phyloP scores from a whole-genome alignment of 2,113 vertebrate species.

The Aphyosemion australe region DNA sequence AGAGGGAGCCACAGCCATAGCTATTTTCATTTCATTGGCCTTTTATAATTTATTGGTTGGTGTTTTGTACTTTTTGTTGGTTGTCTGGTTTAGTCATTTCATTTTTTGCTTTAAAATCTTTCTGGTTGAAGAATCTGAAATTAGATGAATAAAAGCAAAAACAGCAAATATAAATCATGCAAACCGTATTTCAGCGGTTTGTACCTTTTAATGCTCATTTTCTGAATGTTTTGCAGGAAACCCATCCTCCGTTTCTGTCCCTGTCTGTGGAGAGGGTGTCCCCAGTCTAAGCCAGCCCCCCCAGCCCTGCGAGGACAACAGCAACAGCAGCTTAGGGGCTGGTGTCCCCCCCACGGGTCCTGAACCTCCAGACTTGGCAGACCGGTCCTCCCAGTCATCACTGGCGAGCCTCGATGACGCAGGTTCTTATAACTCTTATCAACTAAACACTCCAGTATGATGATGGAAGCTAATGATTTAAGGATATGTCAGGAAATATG shows the following conservation, averaged over 20 bases:
- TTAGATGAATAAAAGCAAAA: neutral
- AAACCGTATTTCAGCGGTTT: neutral
- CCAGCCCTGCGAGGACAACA: constrained; percentile 83
- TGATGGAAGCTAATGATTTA: neutral
- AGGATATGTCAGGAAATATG: too few species aligned
- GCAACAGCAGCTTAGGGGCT: constrained; percentile 64
- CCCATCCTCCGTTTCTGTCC: constrained; percentile 46
- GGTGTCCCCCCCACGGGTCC: constrained; percentile 73
- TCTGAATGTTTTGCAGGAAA: constrained; percentile 39
- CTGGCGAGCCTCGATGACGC: constrained; percentile 85
- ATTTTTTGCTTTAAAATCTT: neutral
- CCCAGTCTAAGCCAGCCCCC: constrained; percentile 81
- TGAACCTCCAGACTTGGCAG: constrained; percentile 87
- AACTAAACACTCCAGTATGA: neutral
- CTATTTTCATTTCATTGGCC: neutral
- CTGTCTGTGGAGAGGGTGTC: constrained; percentile 73
- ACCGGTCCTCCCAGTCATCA: constrained; percentile 87
- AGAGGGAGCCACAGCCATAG: constrained; percentile 60
- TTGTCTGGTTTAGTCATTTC: neutral
- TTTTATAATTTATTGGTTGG: neutral
- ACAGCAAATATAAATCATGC: neutral
- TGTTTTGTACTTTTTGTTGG: neutral
- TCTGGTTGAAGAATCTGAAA: neutral
- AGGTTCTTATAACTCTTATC: constrained; percentile 70
- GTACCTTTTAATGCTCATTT: neutral